Evolutionary conservation across 2,888 invertebrate genomes (phyloP).

Genomic region (Drosophila atroscutellata): DNA sequence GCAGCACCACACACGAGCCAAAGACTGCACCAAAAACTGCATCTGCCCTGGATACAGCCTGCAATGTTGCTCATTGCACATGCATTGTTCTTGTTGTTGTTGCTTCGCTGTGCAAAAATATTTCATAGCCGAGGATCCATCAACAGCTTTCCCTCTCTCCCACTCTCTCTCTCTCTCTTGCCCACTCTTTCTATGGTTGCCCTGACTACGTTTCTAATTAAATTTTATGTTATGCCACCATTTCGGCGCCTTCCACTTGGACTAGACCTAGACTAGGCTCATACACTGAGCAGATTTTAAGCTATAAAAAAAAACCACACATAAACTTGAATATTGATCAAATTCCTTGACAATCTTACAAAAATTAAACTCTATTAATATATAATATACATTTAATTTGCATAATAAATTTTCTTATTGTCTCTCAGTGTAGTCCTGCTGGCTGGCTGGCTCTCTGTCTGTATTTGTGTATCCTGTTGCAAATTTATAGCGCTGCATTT

Average conservation of each 20-base stretch:
- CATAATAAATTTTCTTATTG: not conserved
- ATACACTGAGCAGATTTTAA: not conserved
- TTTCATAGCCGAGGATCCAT: conserved; percentile 69
- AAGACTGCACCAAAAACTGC: conserved; percentile 34
- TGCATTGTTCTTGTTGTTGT: conserved; percentile 52
- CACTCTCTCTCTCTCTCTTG: not conserved
- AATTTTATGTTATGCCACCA: conserved; percentile 82
- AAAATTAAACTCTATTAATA: not conserved
- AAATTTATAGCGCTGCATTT: conserved; percentile 72
- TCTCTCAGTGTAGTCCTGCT: not conserved
- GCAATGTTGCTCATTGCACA: conserved; percentile 62
- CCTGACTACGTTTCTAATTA: conserved; percentile 77
- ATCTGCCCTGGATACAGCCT: conserved; percentile 37
- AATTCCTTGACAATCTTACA: not conserved
- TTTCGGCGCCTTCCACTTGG: conserved; percentile 67
- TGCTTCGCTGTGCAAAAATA: conserved; percentile 56
- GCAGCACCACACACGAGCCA: conserved; percentile 4
- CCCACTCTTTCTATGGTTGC: conserved; percentile 20
- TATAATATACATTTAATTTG: not conserved
- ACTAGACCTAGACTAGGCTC: conserved; percentile 8
- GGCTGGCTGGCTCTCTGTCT: not conserved
- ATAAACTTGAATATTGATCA: not conserved
- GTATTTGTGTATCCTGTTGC: conserved; percentile 19
- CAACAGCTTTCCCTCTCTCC: conserved; percentile 16
- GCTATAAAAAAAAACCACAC: not conserved